These are phyloP conservation scores for Diplodus puntazzo DNA, from an alignment of 2,797 vertebrate genomes.

Conservation along the genomic window DNA sequence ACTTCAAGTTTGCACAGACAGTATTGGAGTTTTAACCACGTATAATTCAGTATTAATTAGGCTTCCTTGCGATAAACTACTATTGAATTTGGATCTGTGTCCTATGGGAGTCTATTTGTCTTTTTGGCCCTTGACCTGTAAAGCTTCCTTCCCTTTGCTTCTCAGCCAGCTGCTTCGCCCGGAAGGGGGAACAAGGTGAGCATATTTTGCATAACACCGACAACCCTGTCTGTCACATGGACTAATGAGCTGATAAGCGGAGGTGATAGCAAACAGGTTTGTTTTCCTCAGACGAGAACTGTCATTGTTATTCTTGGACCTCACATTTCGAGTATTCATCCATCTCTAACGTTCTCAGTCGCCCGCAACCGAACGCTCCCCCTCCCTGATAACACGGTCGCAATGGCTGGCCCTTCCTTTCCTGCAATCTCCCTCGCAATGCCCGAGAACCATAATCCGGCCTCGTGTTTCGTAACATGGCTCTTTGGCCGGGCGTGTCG, in stretches of 20 bases:
- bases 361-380: conserved; percentile 35
- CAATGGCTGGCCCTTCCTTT: not conserved
- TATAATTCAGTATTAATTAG: not conserved
- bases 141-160: conserved; percentile 16
- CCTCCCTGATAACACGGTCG: conserved; percentile 37
- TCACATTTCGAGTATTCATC: not conserved
- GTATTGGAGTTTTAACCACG: not conserved
- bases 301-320: conserved; percentile 34
- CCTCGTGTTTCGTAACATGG: conserved; percentile 31
- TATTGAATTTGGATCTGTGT: not conserved
- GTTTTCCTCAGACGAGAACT: conserved; percentile 24
- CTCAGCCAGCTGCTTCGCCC: conserved; percentile 7
- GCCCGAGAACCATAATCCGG: conserved; percentile 31
- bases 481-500: conserved; percentile 39
- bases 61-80: not conserved
- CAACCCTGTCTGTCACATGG: conserved; percentile 33
- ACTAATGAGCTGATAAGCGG: conserved; percentile 53
- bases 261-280: conserved; percentile 61
- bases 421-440: conserved; percentile 1
- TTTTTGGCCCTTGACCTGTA: conserved; percentile 6
- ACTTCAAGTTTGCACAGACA: not conserved
- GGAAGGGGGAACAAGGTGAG: conserved; percentile 4
- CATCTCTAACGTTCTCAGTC: conserved; percentile 29
- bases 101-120: not conserved
- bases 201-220: conserved; percentile 49